These are phyloP conservation scores for Megalops atlanticus DNA, from an alignment of 2,113 vertebrate species.

Conservation along the genomic window DNA sequence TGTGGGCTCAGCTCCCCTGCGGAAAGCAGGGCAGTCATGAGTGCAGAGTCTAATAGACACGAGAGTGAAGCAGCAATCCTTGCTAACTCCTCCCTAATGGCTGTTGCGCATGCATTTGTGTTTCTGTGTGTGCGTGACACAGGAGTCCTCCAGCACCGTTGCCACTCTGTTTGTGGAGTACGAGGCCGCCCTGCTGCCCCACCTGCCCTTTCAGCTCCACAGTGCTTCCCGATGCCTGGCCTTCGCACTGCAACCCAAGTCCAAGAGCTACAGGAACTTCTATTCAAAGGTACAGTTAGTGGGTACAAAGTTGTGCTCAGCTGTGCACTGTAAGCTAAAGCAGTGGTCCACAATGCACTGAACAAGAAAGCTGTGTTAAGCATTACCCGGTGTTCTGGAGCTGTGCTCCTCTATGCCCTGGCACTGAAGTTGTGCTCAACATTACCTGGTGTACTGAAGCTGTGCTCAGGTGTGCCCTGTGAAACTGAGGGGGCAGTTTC, in stretches of 20 bases:
- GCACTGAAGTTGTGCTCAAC: too few species aligned
- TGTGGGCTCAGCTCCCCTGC: neutral
- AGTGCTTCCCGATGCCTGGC: conserved; percentile 74
- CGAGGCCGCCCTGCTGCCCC: conserved; percentile 75
- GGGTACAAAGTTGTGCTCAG: neutral
- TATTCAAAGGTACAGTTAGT: conserved; percentile 81
- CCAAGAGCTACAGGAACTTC: conserved; percentile 85
- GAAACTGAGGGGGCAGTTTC: too few species aligned
- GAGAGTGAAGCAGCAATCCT: too few species aligned
- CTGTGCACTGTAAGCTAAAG: neutral
- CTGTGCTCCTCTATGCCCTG: neutral
- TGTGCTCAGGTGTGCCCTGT: too few species aligned
- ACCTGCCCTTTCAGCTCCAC: conserved; percentile 84
- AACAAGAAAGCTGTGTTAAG: too few species aligned
- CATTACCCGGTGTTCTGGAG: too few species aligned
- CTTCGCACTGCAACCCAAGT: conserved; percentile 83
- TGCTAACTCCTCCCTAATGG: too few species aligned
- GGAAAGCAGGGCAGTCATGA: neutral
- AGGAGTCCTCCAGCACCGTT: conserved; percentile 81
- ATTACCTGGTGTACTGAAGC: too few species aligned
- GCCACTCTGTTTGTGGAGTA: conserved; percentile 83
- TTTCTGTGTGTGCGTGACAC: conserved; percentile 22
- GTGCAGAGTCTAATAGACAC: neutral
- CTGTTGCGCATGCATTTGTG: conserved; percentile 10
- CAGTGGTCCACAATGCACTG: neutral